Evolutionary conservation across 2,797 vertebrate species (phyloP), one percentile per base, ranked within the genome.

Genomic region (Phoebastria nigripes): DNA sequence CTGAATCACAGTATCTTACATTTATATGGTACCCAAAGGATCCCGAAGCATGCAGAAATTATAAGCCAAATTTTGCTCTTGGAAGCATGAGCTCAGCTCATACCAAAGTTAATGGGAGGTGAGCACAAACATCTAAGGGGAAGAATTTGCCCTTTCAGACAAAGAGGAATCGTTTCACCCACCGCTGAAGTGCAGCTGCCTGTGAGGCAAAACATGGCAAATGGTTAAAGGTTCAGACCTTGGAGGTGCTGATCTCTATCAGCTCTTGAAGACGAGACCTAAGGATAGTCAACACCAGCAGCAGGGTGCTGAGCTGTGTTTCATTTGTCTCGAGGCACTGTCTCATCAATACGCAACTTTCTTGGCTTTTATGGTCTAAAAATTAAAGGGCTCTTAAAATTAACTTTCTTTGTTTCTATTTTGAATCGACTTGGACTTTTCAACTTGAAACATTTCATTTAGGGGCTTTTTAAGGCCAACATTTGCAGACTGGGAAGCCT

Each of bases 31-130:
- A 94, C 95, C 93, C 96, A 69, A 69, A 96, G 95, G 94, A 93
- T 94, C 74, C 59, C 1, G 0, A 92, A 93, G 87, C 96, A 97
- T 55, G 93, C 82, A 93, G 89, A 94, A 96, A 97, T 92, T 90
- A 72, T 76, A 94, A 93, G 93, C 91, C 90, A 91, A 91, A 89
- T 88, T 96, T 93, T 80, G 73, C 81, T 95, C 73, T 95, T 96
- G 95, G 92, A 97, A 95, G 87, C 63, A 91, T 94, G 95, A 96
- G 93, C 95, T 97, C 96, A 97, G 88, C 89, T 96, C 94, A 95
- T 94, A 91, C 91, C 93, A 52, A 63, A 96, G 87, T 95, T 94
- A 97, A 94, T 93, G 94, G 77, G 84, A 95, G 94, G 95, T 94
- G 90, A 95, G 93, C 85, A 67, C 73, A 96, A 93, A 94, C 82